These are phyloP conservation scores for Camponotus fellah DNA, from an alignment of 2,888 invertebrate species.

Conservation along the genomic window DNA sequence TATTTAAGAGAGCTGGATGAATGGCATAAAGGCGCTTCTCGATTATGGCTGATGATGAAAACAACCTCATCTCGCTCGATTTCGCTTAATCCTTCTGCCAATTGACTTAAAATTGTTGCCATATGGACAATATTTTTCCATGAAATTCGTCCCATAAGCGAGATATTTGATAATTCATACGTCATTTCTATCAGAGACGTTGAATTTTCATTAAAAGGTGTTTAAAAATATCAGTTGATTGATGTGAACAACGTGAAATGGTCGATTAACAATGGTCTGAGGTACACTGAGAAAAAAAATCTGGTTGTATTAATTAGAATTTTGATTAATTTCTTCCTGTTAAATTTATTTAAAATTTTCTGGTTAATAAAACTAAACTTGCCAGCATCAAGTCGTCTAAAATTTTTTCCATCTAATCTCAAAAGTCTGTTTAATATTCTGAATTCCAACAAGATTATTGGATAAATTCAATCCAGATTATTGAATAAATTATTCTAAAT, in stretches of 20 bases:
- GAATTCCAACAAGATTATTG: no score
- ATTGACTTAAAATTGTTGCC: neutral
- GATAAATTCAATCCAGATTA: no score
- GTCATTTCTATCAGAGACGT: neutral
- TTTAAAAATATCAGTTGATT: neutral
- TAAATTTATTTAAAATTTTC: no score
- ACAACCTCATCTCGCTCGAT: neutral
- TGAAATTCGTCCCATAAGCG: neutral
- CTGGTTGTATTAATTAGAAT: no score
- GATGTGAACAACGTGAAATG: neutral
- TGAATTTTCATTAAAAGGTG: conserved; percentile 5
- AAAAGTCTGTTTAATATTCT: no score
- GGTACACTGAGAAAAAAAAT: neutral
- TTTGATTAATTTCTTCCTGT: no score
- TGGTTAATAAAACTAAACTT: no score
- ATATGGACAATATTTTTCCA: neutral
- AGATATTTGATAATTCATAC: neutral
- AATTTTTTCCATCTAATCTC: no score
- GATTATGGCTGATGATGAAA: neutral
- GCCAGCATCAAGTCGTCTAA: no score
- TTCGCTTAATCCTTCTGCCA: neutral
- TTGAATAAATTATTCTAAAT: no score
- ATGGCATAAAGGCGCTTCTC: conserved; percentile 12
- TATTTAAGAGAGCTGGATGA: conserved; percentile 31
- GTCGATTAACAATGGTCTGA: neutral